A percentile compares a stretch with the other conserved stretches of the same genome.
Conservation (phyloP, 1,140 invertebrate species). For the Euglossa dilemma region DNA sequence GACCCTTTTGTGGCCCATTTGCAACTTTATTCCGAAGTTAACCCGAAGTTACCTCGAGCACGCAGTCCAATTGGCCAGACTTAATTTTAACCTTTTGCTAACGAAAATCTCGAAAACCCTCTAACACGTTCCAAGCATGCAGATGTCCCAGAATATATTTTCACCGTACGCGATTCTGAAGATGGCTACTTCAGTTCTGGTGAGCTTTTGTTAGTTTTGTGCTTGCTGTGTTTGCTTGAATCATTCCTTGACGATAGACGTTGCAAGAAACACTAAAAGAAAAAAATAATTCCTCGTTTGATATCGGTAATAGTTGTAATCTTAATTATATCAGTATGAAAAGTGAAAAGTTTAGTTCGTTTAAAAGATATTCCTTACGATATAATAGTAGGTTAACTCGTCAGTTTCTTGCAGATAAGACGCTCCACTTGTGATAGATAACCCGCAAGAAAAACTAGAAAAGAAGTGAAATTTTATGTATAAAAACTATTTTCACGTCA, state of each 20-base stretch:
- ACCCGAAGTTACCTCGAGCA: background rate
- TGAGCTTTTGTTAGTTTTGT: background rate
- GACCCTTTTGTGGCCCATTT: slow-evolving; percentile 3
- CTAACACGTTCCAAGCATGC: background rate
- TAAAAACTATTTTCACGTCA: too few species aligned
- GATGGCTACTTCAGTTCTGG: background rate
- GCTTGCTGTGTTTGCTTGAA: too few species aligned
- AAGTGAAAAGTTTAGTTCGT: too few species aligned
- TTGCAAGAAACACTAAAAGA: background rate
- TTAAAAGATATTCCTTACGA: too few species aligned
- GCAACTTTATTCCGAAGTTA: background rate
- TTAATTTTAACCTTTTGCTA: slow-evolving; percentile 27
- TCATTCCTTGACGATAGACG: too few species aligned
- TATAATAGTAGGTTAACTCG: too few species aligned
- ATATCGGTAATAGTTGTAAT: too few species aligned
- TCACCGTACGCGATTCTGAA: background rate
- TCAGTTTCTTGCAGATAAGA: too few species aligned
- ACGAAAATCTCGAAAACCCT: background rate
- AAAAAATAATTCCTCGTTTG: background rate
- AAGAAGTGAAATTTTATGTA: too few species aligned
- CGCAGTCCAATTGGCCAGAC: background rate
- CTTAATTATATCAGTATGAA: too few species aligned
- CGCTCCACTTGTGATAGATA: too few species aligned
- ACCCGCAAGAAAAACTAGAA: too few species aligned
- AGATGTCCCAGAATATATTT: background rate